A percentile compares a stretch with the other conserved stretches of the same genome.
Evolutionary conservation across 2,113 vertebrate genomes (phyloP).

Genomic region (Physeter macrocephalus): DNA sequence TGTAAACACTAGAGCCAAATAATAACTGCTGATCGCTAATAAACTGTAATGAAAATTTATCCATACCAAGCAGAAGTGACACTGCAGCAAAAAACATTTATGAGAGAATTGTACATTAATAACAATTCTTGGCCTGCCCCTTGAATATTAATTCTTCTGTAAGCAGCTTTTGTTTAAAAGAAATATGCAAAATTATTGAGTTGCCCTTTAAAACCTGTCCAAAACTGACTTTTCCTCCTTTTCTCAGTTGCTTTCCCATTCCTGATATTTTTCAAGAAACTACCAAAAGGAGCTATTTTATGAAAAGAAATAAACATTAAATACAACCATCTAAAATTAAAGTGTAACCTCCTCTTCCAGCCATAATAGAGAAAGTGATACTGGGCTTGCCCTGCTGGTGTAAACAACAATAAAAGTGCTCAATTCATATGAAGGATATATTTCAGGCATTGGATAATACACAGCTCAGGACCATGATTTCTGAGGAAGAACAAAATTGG

Average conservation of each 20-base stretch:
- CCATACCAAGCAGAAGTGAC: constrained; percentile 38
- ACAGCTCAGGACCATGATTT: neutral
- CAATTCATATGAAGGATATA: neutral
- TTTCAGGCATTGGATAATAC: neutral
- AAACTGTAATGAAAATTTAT: constrained; percentile 60
- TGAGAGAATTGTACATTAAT: constrained; percentile 36
- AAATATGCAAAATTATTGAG: constrained; percentile 17
- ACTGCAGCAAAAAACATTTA: constrained; percentile 55
- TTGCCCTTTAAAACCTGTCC: constrained; percentile 20
- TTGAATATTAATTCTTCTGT: constrained; percentile 61
- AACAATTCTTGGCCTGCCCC: constrained; percentile 17
- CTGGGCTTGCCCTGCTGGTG: neutral
- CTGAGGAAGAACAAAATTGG: neutral
- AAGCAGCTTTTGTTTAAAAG: constrained; percentile 30
- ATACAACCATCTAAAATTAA: neutral
- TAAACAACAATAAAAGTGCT: neutral
- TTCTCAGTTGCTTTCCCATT: neutral
- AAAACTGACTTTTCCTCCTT: neutral
- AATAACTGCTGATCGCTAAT: constrained; percentile 70
- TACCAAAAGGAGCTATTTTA: neutral
- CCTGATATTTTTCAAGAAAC: neutral
- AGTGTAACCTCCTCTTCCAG: neutral
- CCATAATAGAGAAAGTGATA: neutral
- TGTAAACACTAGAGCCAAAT: constrained; percentile 72
- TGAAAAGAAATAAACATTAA: constrained; percentile 30